A percentile compares a stretch with the other conserved stretches of the same genome.
These are phyloP conservation scores for Meles meles DNA, from an alignment of 2,113 vertebrate genomes.

Conservation along the genomic window DNA sequence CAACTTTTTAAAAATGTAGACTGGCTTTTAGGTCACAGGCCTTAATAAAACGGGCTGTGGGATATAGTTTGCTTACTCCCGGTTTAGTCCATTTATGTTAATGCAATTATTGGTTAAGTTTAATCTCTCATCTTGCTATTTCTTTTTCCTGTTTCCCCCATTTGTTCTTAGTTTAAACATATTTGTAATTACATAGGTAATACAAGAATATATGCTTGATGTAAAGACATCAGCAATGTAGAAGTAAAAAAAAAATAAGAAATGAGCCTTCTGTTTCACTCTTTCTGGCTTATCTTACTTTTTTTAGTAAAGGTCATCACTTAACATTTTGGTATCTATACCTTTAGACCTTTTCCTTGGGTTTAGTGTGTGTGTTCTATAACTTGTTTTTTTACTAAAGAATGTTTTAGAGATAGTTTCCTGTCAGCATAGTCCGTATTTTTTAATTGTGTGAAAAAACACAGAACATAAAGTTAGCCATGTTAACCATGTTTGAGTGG, in stretches of 20 bases:
- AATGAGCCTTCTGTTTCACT: not conserved
- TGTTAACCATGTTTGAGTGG: not conserved
- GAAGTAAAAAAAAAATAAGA: not conserved
- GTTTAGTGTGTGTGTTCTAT: not conserved
- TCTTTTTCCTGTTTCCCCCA: not conserved
- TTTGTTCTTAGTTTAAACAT: not conserved
- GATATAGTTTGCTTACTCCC: not conserved
- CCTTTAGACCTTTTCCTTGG: not conserved
- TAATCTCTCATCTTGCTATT: not conserved
- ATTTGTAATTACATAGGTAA: not conserved
- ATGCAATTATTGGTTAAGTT: not conserved
- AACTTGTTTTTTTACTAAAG: not conserved
- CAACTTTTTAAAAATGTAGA: not conserved
- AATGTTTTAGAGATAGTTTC: not conserved
- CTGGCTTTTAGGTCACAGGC: not conserved
- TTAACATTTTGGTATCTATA: not conserved
- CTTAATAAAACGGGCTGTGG: not conserved
- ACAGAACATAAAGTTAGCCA: not conserved
- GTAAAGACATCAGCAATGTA: not conserved
- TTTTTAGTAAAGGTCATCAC: not conserved
- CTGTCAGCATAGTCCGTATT: not conserved
- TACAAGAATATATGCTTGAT: not conserved
- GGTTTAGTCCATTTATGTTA: not conserved
- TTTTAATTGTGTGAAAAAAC: not conserved
- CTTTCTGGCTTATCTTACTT: not conserved